Conservation (phyloP, 2,797 vertebrate genomes). For the Liasis olivaceus region DNA sequence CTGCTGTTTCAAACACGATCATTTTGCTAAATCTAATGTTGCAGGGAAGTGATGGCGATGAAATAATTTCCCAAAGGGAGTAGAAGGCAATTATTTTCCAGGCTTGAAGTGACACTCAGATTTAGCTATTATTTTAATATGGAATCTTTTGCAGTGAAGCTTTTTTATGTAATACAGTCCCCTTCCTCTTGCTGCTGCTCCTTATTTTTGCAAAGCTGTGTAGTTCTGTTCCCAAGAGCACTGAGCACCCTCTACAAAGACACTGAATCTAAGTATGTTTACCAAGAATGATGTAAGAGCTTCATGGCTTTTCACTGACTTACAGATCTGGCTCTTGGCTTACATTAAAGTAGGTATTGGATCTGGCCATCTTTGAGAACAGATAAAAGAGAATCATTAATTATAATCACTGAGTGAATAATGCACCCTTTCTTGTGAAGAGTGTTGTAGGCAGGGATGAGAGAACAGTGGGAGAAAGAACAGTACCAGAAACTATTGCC, state of each 20-base stretch:
- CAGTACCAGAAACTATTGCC: background rate
- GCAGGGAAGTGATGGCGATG: background rate
- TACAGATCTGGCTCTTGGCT: background rate
- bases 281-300: background rate
- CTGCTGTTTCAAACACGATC: background rate
- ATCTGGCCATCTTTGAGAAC: slow-evolving; percentile 1
- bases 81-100: slow-evolving; percentile 12
- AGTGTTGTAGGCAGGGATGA: slow-evolving; percentile 1
- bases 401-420: slow-evolving; percentile 13
- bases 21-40: background rate
- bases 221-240: background rate
- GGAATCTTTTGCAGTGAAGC: background rate
- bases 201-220: background rate
- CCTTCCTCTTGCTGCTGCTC: background rate
- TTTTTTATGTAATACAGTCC: background rate
- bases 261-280: background rate
- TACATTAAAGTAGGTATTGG: background rate
- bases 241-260: background rate
- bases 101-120: background rate
- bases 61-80: slow-evolving; percentile 30
- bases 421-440: background rate
- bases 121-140: background rate
- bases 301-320: background rate
- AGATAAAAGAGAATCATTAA: slow-evolving; percentile 35
- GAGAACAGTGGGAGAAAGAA: background rate